Conservation (phyloP, 1,140 invertebrate genomes). For the Macrosteles quadrilineatus region DNA sequence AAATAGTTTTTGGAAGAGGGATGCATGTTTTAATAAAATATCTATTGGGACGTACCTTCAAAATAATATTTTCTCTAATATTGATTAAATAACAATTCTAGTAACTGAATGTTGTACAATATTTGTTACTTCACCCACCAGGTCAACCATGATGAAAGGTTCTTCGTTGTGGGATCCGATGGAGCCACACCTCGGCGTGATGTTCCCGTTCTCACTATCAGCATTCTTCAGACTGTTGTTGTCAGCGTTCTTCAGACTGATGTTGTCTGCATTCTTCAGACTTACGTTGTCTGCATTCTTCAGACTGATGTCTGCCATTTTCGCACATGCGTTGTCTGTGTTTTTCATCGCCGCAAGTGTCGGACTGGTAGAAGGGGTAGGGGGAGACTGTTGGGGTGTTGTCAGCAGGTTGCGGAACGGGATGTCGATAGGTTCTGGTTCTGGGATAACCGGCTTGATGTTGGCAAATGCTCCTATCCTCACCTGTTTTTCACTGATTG, state of each 20-base stretch:
- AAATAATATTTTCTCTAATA: no score
- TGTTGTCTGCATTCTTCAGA: no score
- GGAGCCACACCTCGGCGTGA: constrained; percentile 50
- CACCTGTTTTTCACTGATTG: constrained; percentile 31
- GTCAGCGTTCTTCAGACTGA: no score
- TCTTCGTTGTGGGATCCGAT: constrained; percentile 53
- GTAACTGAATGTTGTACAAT: no score
- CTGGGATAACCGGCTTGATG: constrained; percentile 47
- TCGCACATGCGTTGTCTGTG: constrained; percentile 12
- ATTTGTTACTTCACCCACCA: constrained; percentile 56
- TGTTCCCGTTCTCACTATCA: constrained; percentile 55
- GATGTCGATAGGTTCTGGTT: constrained; percentile 62
- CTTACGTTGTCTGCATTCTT: no score
- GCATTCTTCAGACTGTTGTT: constrained; percentile 31
- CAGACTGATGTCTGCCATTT: constrained; percentile 1
- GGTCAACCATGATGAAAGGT: constrained; percentile 76
- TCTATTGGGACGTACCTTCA: no score
- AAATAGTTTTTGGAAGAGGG: no score
- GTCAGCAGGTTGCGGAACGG: constrained; percentile 66
- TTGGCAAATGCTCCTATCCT: constrained; percentile 67
- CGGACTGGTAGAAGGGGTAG: constrained; percentile 33
- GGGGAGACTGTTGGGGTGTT: constrained; percentile 49
- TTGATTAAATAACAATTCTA: no score
- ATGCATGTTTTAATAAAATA: no score
- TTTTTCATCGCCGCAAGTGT: constrained; percentile 30